Evolutionary conservation across 2,888 invertebrate genomes (phyloP).

Genomic region (Emesis furor): DNA sequence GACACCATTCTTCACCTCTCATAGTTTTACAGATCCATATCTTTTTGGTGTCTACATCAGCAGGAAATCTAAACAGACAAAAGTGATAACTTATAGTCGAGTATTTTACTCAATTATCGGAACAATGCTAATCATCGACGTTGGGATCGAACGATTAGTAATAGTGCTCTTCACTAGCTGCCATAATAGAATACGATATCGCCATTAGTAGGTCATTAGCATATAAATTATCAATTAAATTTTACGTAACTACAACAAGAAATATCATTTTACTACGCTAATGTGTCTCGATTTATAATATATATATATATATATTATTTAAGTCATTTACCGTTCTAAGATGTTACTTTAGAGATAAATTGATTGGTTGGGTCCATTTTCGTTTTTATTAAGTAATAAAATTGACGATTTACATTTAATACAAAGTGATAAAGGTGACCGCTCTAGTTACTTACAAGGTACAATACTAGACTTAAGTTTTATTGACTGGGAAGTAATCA

Average conservation of each 20-base stretch:
- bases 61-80: not conserved
- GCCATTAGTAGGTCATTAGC: not conserved
- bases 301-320: not conserved
- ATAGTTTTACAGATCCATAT: conserved; percentile 13
- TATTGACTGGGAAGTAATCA: too few relatives aligned
- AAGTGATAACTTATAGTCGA: not conserved
- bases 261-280: conserved; percentile 6
- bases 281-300: conserved; percentile 1
- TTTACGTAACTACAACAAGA: conserved; percentile 17
- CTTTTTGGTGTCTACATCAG: conserved; percentile 7
- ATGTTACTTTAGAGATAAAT: not conserved
- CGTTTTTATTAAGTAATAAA: not conserved
- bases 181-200: conserved; percentile 14
- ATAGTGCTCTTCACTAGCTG: conserved; percentile 44
- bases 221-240: conserved; percentile 20
- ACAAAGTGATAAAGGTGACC: too few relatives aligned
- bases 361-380: not conserved
- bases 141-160: conserved; percentile 66
- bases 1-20: conserved; percentile 33
- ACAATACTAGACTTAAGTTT: too few relatives aligned
- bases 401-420: too few relatives aligned
- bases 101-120: conserved; percentile 80
- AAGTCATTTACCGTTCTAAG: not conserved
- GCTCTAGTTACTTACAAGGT: too few relatives aligned
- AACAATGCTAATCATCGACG: conserved; percentile 80